These are phyloP conservation scores for Pimpla rufipes DNA, from an alignment of 2,888 invertebrate species.

Conservation along the genomic window DNA sequence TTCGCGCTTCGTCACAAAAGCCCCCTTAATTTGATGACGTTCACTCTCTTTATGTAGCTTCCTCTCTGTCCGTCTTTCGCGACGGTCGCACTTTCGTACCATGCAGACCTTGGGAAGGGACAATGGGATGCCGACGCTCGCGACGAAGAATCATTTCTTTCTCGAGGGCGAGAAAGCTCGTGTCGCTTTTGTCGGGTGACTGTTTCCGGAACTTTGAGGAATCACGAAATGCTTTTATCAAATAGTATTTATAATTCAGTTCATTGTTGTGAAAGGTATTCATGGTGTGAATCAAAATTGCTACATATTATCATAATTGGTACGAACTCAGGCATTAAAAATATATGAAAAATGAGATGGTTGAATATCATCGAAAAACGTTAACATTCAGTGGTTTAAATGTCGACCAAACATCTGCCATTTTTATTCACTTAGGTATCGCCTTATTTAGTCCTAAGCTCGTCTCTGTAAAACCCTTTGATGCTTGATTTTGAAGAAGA, in stretches of 20 bases:
- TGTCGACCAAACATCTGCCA: no score
- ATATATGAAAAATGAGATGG: no score
- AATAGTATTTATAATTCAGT: background rate
- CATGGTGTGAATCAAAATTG: background rate
- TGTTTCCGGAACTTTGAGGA: background rate
- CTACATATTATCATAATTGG: background rate
- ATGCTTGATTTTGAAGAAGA: no score
- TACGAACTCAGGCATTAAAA: no score
- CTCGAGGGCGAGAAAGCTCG: conserved; percentile 38
- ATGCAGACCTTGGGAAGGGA: background rate
- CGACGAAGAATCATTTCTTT: conserved; percentile 54
- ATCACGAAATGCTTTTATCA: background rate
- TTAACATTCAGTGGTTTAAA: no score
- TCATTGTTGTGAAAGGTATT: background rate
- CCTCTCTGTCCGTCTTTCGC: conserved; percentile 7
- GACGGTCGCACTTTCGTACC: background rate
- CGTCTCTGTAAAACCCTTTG: no score
- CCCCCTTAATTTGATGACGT: conserved; percentile 77
- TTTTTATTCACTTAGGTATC: no score
- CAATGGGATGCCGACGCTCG: conserved; percentile 13
- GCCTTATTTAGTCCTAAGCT: no score
- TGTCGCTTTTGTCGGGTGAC: conserved; percentile 29
- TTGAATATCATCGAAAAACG: no score
- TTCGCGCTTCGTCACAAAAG: conserved; percentile 74
- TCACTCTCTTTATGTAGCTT: conserved; percentile 7